A percentile compares a stretch with the other conserved stretches of the same genome.
Conservation (phyloP, 2,797 vertebrate genomes). For the Parotocinclus haroldoi region DNA sequence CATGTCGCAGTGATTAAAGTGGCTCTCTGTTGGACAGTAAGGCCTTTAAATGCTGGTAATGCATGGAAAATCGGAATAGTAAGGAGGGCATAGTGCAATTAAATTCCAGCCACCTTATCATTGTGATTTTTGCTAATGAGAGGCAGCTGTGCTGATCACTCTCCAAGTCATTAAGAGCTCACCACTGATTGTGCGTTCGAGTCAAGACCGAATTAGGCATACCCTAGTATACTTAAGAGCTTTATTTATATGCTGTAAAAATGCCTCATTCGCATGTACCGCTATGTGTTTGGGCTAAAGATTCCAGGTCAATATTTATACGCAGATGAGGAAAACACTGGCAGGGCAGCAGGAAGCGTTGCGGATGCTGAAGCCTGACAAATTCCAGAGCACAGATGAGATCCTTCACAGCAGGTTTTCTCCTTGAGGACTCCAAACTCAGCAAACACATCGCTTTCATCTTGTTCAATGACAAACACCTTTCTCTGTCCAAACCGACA, state of each 20-base stretch:
- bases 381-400: conserved; percentile 39
- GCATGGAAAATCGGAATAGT: conserved; percentile 13
- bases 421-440: conserved; percentile 7
- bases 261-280: not conserved
- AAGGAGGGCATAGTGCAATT: conserved; percentile 32
- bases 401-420: conserved; percentile 27
- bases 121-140: conserved; percentile 43
- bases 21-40: not conserved
- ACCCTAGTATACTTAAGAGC: not conserved
- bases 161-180: conserved; percentile 35
- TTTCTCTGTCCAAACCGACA: conserved; percentile 31
- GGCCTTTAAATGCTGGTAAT: conserved; percentile 8
- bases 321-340: conserved; percentile 1
- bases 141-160: conserved; percentile 41
- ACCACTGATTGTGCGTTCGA: conserved; percentile 3
- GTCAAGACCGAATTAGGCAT: conserved; percentile 1
- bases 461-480: conserved; percentile 27
- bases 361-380: conserved; percentile 14
- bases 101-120: conserved; percentile 40
- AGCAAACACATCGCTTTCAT: conserved; percentile 13
- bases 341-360: conserved; percentile 10
- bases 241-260: conserved; percentile 6
- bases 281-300: not conserved
- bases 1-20: conserved; percentile 4
- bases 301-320: conserved; percentile 4